These are phyloP conservation scores for Chloropsis hardwickii DNA, from an alignment of 2,113 vertebrate genomes.

Conservation along the genomic window DNA sequence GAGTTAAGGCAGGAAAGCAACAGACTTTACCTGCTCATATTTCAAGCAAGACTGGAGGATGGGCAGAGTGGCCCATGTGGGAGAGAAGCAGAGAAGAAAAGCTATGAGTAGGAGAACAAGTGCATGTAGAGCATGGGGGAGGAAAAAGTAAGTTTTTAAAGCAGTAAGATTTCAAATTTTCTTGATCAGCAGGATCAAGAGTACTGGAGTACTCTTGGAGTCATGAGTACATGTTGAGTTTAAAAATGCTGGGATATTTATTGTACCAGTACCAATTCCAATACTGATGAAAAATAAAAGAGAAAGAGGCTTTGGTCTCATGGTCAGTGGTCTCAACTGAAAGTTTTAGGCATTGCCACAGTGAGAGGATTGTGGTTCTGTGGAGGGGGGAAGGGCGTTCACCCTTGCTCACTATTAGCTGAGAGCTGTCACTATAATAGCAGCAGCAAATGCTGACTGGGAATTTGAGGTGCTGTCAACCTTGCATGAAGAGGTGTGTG, in stretches of 20 bases:
- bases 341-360: background rate
- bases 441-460: background rate
- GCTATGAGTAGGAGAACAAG: background rate
- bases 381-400: rapidly evolving
- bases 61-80: background rate
- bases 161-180: background rate
- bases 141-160: background rate
- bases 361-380: background rate
- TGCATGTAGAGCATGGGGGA: background rate
- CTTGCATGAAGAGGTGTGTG: background rate
- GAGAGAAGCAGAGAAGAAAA: background rate
- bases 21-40: background rate
- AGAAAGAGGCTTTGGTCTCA: background rate
- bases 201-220: background rate
- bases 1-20: background rate
- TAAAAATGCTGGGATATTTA: background rate
- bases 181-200: background rate
- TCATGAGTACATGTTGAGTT: background rate
- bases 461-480: background rate
- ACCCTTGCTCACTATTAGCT: background rate
- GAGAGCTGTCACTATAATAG: background rate
- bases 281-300: background rate
- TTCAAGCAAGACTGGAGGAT: background rate
- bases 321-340: background rate
- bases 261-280: background rate